A percentile compares a stretch with the other conserved stretches of the same genome.
Conservation (phyloP, 2,113 vertebrate genomes). For the Papio anubis region DNA sequence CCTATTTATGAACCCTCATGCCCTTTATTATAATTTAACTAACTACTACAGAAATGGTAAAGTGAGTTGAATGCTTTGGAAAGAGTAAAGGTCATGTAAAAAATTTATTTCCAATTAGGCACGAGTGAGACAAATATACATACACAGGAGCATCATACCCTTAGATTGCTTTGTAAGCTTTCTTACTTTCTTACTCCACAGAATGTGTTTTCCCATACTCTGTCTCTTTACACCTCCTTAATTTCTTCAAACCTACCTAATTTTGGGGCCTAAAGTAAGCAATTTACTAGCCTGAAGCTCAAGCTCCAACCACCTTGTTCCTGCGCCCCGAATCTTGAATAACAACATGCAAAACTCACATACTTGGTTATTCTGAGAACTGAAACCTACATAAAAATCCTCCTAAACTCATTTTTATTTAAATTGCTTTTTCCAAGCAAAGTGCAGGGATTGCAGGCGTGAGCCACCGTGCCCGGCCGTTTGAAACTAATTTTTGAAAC, state of each 20-base stretch:
- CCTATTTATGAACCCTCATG: not conserved
- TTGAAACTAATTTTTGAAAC: not conserved
- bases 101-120: not conserved
- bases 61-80: not conserved
- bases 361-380: not conserved
- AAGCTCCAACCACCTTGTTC: not conserved
- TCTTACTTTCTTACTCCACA: not conserved
- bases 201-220: not conserved
- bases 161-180: too few relatives aligned
- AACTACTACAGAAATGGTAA: not conserved
- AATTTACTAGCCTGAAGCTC: not conserved
- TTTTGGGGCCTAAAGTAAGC: not conserved
- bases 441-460: too few relatives aligned
- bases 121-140: not conserved
- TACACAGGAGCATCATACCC: not conserved
- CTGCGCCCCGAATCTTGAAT: not conserved
- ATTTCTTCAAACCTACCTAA: not conserved
- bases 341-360: not conserved
- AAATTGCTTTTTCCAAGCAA: not conserved
- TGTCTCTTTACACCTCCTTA: not conserved
- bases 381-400: not conserved
- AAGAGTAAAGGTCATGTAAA: not conserved
- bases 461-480: rapidly evolving
- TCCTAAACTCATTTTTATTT: constrained; percentile 4
- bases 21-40: not conserved